Evolutionary conservation across 2,888 invertebrate genomes (phyloP), one percentile per base, ranked within the genome.

Genomic region (Rotaria sp.): DNA sequence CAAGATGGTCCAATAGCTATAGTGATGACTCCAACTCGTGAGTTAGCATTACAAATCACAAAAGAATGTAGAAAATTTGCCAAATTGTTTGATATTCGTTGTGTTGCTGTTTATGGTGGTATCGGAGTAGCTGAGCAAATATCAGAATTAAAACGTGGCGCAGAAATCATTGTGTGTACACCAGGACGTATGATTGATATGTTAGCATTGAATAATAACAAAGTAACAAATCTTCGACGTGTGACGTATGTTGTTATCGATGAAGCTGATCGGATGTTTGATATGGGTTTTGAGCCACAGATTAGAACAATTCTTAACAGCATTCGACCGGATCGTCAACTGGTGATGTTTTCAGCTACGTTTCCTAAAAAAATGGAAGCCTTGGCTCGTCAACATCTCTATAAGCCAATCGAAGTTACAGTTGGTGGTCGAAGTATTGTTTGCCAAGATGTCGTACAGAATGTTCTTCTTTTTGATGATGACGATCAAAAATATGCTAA

Each of bases 151-250:
- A 98, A 97, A 91, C 93, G 97, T 75, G 98, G 97, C n/a, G n/a
- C n/a, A n/a, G n/a, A n/a, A n/a, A n/a, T n/a, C n/a, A n/a, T n/a
- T n/a, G n/a, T n/a, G n/a, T 99, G 99, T 90, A 99, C 99, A 0
- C 99, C 99, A 0, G 99, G 99, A 0, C 93, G 99, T 85, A 99
- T 99, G 99, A 99, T 99, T 88, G 99, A 99, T 92, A 98, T 99
- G 97, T 91, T 99, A 88, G 96, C 98, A 0, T 99, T 98, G 0
- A 99, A 99, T 91, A 96, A 95, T 84, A 35, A 35, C 35, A 94
- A 96, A 88, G 98, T 99, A 3, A 99, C 99, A 15, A 99, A 99
- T 92, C 92, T 99, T 87, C 93, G 95, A n/a, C 93, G 99, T 74
- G 96, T 97, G 67, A 98, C 98, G 0, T 99, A 97, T 90, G 94